A percentile compares a stretch with the other conserved stretches of the same genome.
Conservation (phyloP, 2,113 vertebrate species). For the Cacatua alba region DNA sequence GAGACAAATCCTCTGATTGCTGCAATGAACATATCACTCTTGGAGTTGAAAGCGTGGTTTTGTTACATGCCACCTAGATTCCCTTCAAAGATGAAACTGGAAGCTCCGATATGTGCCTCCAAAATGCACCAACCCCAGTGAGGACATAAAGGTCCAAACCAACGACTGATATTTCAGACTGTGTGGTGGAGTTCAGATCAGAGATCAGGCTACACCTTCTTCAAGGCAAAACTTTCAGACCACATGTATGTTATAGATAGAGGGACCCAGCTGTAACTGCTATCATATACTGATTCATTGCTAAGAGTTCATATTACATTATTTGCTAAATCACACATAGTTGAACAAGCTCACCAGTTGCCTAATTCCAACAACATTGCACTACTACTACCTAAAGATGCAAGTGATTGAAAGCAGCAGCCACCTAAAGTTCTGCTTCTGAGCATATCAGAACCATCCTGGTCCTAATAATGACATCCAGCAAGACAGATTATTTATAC, state of each 20-base stretch:
- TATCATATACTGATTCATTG: background rate
- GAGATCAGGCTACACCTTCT: background rate
- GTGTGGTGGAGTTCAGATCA: background rate
- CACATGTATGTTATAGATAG: background rate
- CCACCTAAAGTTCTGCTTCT: background rate
- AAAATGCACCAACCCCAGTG: background rate
- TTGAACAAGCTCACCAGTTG: background rate
- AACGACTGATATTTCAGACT: background rate
- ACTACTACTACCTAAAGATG: background rate
- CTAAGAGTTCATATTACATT: background rate
- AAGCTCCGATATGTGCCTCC: background rate
- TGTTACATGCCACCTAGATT: background rate
- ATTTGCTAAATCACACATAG: background rate
- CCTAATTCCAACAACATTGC: background rate
- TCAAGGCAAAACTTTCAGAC: background rate
- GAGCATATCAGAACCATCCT: background rate
- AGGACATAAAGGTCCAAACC: background rate
- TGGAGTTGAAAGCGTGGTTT: background rate
- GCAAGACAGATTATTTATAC: background rate
- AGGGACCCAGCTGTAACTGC: background rate
- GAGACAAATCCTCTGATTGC: background rate
- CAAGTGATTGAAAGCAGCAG: background rate
- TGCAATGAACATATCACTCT: accelerated
- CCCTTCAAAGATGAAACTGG: background rate
- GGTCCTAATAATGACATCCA: background rate